Evolutionary conservation across 1,140 invertebrate species (phyloP).

Genomic region (Pogonomyrmex californicus): DNA sequence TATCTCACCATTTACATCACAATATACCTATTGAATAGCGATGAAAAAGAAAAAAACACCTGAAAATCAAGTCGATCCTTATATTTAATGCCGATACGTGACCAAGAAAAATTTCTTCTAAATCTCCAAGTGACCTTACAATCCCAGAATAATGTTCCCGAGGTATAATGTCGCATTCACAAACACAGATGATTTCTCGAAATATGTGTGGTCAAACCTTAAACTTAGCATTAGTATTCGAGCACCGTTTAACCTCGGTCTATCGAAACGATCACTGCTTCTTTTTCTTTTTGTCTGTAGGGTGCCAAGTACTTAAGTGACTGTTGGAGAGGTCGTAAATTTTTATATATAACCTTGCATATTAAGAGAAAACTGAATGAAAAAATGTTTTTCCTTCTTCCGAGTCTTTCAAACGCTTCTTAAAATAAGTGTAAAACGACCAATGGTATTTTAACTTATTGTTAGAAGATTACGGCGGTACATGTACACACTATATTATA

Average conservation of each 20-base stretch:
- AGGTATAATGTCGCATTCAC: neutral
- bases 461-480: neutral
- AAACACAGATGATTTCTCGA: neutral
- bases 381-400: neutral
- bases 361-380: neutral
- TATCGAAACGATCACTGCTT: neutral
- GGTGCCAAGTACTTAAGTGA: neutral
- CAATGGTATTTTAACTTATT: neutral
- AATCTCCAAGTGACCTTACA: slow-evolving; percentile 58
- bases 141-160: neutral
- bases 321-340: neutral
- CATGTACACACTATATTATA: neutral
- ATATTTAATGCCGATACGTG: slow-evolving; percentile 84
- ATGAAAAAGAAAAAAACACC: slow-evolving; percentile 53
- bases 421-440: neutral
- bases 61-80: slow-evolving; percentile 63
- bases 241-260: slow-evolving; percentile 19
- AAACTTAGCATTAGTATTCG: neutral
- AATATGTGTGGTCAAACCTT: slow-evolving; percentile 6
- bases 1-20: slow-evolving; percentile 83
- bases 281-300: neutral
- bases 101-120: slow-evolving; percentile 66
- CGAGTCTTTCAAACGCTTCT: neutral
- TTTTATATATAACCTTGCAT: neutral
- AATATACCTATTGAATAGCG: slow-evolving; percentile 82